A percentile compares a stretch with the other conserved stretches of the same genome.
Evolutionary conservation across 2,888 invertebrate genomes (phyloP).

Genomic region (Aleiodes testaceus): DNA sequence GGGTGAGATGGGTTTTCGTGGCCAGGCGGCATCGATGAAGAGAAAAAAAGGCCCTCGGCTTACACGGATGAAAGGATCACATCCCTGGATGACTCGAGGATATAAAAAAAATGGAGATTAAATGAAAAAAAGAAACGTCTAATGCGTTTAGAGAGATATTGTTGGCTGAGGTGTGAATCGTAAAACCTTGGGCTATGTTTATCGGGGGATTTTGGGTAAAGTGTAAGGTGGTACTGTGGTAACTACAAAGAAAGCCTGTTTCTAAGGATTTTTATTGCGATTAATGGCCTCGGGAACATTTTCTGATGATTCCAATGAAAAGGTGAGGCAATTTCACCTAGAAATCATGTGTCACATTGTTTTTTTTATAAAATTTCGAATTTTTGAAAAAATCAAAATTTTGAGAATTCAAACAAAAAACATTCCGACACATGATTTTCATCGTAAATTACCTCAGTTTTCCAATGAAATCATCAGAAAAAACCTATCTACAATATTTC

Average conservation of each 20-base stretch:
- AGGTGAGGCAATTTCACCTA: too few species aligned
- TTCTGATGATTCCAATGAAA: too few species aligned
- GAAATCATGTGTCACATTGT: too few species aligned
- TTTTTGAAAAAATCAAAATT: too few species aligned
- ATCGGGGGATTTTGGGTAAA: not conserved
- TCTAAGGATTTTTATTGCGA: not conserved
- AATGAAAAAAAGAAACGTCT: not conserved
- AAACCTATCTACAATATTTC: too few species aligned
- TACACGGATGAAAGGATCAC: conserved; percentile 14
- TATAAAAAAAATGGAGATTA: not conserved
- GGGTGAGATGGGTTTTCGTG: not conserved
- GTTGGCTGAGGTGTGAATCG: conserved; percentile 32
- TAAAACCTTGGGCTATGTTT: conserved; percentile 25
- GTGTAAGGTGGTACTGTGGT: conserved; percentile 36
- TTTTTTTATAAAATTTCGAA: too few species aligned
- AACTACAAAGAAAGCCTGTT: conserved; percentile 9
- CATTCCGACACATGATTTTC: too few species aligned
- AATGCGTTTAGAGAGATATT: conserved; percentile 18
- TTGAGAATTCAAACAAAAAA: too few species aligned
- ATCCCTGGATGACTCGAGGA: conserved; percentile 13
- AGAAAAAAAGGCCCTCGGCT: conserved; percentile 2
- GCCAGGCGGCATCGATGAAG: not conserved
- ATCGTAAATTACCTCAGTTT: too few species aligned
- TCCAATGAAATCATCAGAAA: too few species aligned
- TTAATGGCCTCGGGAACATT: not conserved